Evolutionary conservation across 1,140 invertebrate genomes (phyloP).

Genomic region (Orussus abietinus): DNA sequence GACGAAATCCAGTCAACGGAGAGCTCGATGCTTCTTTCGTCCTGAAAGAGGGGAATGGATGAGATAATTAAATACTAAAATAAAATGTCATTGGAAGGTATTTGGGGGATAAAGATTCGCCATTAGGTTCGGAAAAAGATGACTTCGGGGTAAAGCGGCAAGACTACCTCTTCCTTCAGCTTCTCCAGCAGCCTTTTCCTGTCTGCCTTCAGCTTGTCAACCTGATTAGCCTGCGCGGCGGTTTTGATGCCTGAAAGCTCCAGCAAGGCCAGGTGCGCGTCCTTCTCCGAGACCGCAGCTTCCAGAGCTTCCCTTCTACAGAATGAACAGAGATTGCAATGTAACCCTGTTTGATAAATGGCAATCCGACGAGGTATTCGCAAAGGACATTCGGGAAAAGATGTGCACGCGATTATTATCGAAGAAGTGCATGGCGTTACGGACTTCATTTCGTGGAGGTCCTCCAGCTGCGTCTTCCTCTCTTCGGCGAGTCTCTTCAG

Average conservation of each 20-base stretch:
- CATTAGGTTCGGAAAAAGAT: background rate
- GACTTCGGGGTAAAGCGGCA: too few species aligned
- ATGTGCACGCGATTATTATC: too few species aligned
- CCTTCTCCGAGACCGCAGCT: slow-evolving; percentile 79
- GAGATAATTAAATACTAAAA: slow-evolving; percentile 7
- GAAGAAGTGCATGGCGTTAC: slow-evolving; percentile 24
- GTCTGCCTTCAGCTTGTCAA: slow-evolving; percentile 62
- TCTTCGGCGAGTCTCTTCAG: slow-evolving; percentile 58
- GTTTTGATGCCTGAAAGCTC: slow-evolving; percentile 73
- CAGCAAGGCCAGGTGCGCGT: slow-evolving; percentile 76
- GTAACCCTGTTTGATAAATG: too few species aligned
- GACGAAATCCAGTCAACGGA: slow-evolving; percentile 23
- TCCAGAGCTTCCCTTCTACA: slow-evolving; percentile 81
- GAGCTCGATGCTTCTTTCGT: slow-evolving; percentile 38
- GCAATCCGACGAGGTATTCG: too few species aligned
- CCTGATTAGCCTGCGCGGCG: slow-evolving; percentile 60
- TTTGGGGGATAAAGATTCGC: background rate
- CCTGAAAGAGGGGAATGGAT: too few species aligned
- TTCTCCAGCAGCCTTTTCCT: slow-evolving; percentile 61
- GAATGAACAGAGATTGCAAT: too few species aligned
- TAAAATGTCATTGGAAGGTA: background rate
- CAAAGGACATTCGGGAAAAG: too few species aligned
- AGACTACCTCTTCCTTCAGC: slow-evolving; percentile 65
- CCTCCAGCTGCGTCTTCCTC: slow-evolving; percentile 65
- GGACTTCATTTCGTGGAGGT: slow-evolving; percentile 78